Evolutionary conservation across 2,797 vertebrate species (phyloP), one percentile per base, ranked within the genome.

Genomic region (Nannoperca australis): DNA sequence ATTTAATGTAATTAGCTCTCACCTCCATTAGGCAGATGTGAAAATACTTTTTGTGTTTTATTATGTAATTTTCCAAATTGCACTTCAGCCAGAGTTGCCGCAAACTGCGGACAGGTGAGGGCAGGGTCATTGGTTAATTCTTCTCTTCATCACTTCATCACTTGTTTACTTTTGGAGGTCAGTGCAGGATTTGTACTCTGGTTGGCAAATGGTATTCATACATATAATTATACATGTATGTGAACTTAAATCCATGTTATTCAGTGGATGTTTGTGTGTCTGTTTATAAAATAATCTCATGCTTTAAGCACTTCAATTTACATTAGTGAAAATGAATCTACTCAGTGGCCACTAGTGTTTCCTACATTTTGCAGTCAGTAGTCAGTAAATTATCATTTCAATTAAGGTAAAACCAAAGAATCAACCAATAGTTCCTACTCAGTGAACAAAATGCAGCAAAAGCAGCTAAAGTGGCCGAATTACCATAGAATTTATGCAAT

Each of bases 1-100:
- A 96, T 96, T 96, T 95, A 93, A 95, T 93, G 88, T 95, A 96
- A 97, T 97, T 96, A 96, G 91, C 93, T 85, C 90, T 73, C 82
- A 59, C 92, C 93, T 92, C 94, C 92, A 93, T 93, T 93, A 95
- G 88, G 92, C 93, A 85, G 95, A 95, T 94, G 91, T 94, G 86
- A 95, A 96, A 95, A 96, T 92, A 95, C 88, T 86, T 94, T 94
- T 88, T 88, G 61, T 86, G 85, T 92, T 94, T 90, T 93, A 92
- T 93, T 90, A 85, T 90, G 90, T 85, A 66, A 94, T 95, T 95
- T 93, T 91, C 86, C 72, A 92, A 95, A 95, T 95, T 95, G 93
- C 91, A 84, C 78, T 90, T 93, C 77, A 91, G 78, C 34, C 86
- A 69, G 81, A 84, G 88, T 85, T 79, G 76, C 54, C 20, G 22